These are phyloP conservation scores for Leptobrachium ailaonicum DNA, from an alignment of 2,113 vertebrate species.

Conservation along the genomic window DNA sequence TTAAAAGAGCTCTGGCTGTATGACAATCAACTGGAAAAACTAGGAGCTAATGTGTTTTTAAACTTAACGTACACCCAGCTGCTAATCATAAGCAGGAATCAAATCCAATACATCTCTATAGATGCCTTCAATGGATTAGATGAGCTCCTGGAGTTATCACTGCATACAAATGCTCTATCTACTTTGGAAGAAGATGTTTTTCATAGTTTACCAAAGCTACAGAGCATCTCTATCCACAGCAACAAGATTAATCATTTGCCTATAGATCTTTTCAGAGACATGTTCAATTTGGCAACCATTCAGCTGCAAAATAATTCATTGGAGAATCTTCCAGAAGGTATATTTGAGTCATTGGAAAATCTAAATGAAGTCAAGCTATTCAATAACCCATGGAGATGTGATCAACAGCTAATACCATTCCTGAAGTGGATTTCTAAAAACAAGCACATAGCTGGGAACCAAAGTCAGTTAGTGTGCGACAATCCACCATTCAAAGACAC, in stretches of 20 bases:
- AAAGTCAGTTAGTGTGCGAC: constrained; percentile 68
- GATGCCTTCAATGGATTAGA: constrained; percentile 76
- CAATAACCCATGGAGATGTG: constrained; percentile 89
- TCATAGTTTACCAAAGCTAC: constrained; percentile 70
- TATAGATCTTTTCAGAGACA: constrained; percentile 65
- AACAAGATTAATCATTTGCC: constrained; percentile 78
- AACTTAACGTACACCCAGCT: constrained; percentile 78
- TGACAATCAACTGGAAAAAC: constrained; percentile 76
- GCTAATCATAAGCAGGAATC: constrained; percentile 84
- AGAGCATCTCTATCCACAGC: constrained; percentile 85
- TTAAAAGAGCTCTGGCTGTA: constrained; percentile 85
- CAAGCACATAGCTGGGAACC: constrained; percentile 65
- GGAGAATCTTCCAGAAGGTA: constrained; percentile 69
- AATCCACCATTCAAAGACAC: constrained; percentile 61
- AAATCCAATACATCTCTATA: constrained; percentile 67
- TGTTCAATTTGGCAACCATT: constrained; percentile 66
- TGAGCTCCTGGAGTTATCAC: constrained; percentile 77
- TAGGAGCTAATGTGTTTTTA: constrained; percentile 74
- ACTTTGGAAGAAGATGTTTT: constrained; percentile 69
- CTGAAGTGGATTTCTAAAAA: constrained; percentile 75
- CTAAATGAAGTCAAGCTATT: constrained; percentile 73
- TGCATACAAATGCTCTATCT: constrained; percentile 80
- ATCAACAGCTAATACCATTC: constrained; percentile 76
- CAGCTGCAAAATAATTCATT: constrained; percentile 83
- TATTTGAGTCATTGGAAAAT: constrained; percentile 69